phyloP scores from a whole-genome alignment of 2,888 invertebrate species.

The Ornithoptera alexandrae region DNA sequence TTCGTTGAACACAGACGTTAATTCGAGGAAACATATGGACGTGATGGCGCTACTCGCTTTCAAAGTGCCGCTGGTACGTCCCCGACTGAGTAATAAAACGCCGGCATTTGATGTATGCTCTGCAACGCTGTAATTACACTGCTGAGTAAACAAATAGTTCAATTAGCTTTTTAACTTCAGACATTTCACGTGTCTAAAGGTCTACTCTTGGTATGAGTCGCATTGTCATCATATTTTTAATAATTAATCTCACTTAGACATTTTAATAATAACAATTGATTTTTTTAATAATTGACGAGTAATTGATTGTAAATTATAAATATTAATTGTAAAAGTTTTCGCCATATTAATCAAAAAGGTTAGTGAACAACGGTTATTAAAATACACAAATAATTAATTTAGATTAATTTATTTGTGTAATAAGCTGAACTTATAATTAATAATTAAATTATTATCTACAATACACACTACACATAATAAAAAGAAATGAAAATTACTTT shows the following conservation, averaged over 20 bases:
- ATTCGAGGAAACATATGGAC: constrained; percentile 78
- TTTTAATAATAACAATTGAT: too few species aligned
- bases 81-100: constrained; percentile 54
- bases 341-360: too few species aligned
- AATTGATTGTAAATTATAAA: too few species aligned
- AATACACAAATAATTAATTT: too few species aligned
- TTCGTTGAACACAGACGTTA: constrained; percentile 78
- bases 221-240: too few species aligned
- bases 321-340: too few species aligned
- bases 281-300: too few species aligned
- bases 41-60: constrained; percentile 72
- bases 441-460: too few species aligned
- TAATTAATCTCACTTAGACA: too few species aligned
- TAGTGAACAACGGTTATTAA: too few species aligned
- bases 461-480: background rate
- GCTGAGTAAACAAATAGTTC: constrained; percentile 69
- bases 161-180: constrained; percentile 58
- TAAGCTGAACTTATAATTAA: too few species aligned
- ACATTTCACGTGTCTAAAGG: constrained; percentile 42
- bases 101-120: constrained; percentile 68
- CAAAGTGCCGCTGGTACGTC: constrained; percentile 68
- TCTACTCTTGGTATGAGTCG: background rate
- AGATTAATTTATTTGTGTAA: too few species aligned
- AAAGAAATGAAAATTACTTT: background rate
- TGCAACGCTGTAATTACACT: constrained; percentile 63